Percentiles rank a stretch among this genome's conserved stretches.
Conservation (phyloP, 1,140 invertebrate genomes). For the Gonioctena quinquepunctata region DNA sequence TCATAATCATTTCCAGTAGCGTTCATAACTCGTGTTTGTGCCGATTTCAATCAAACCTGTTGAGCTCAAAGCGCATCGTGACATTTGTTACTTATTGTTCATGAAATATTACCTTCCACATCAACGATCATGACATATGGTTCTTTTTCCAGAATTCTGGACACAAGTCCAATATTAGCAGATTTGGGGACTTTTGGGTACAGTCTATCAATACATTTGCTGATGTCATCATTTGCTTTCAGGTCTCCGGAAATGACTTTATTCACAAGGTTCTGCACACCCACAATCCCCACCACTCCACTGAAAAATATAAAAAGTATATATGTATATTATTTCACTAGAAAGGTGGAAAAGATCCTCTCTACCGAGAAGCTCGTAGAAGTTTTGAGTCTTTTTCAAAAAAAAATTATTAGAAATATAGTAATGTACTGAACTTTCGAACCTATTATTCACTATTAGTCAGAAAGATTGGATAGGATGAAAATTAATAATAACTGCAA, state of each 20-base stretch:
- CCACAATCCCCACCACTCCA: conserved; percentile 67
- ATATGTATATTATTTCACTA: too few species aligned
- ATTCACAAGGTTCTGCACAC: conserved; percentile 71
- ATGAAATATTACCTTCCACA: conserved; percentile 33
- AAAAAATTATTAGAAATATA: too few species aligned
- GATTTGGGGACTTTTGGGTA: conserved; percentile 72
- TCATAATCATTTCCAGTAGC: background rate
- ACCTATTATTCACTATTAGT: too few species aligned
- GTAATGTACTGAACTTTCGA: too few species aligned
- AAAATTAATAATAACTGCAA: too few species aligned
- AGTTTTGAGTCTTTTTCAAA: too few species aligned
- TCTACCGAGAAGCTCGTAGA: too few species aligned
- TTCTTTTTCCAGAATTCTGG: conserved; percentile 78
- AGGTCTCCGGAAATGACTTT: conserved; percentile 72
- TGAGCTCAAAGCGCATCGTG: too few species aligned
- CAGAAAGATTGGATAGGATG: too few species aligned
- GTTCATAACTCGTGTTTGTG: background rate
- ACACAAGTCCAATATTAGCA: conserved; percentile 72
- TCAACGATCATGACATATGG: conserved; percentile 72
- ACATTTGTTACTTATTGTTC: background rate
- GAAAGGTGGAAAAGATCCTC: too few species aligned
- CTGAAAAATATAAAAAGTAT: background rate
- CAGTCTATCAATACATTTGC: conserved; percentile 72
- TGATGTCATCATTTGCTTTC: conserved; percentile 64
- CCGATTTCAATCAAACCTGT: too few species aligned